Evolutionary conservation across 2,888 invertebrate genomes (phyloP), one percentile per base, ranked within the genome.

Genomic region (Tortricodes alternella): DNA sequence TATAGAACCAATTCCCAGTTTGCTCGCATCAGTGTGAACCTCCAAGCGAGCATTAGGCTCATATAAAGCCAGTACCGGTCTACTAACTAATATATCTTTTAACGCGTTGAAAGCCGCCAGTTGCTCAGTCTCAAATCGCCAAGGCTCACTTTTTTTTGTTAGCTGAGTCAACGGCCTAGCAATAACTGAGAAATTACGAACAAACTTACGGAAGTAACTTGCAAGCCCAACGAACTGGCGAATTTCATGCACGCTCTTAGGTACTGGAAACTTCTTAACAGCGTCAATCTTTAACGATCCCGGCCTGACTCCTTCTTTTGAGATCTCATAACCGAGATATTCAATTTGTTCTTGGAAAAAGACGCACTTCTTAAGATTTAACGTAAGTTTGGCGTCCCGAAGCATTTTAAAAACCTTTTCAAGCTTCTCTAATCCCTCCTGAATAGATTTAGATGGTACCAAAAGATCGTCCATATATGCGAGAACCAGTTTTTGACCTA

Each of bases 381-480:
- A 43, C 8, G 52, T 53, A 1, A 67, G 13, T 1, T 60, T 61
- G 32, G 58, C 46, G n/a, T 58, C 13, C 27, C 23, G 23, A 9
- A 59, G 19, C 27, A 58, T 11, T 4, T 32, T 2, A 29, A 58
- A 43, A 13, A 51, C 38, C 16, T 16, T 13, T 21, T 53, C 29
- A 8, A 46, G 23, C 2, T 38, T 46, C 13, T 29, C 21, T 8
- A 59, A 18, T n/a, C 59, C 59, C 11, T 59, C 59, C 13, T 48
- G 4, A 13, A 59, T 24, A 1, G 48, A 35, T 11, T 15, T 41
- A 6, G 55, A 48, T 19, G 55, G 41, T 3, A 59, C 24, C 3
- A 59, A 23, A 1, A 59, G 18, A 15, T 59, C 56, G 23, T 59
- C 59, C 59, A 59, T 56, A 21, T 59, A 59, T 1, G 59, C 59